Conservation (phyloP, 2,888 invertebrate species). For the Tortricodes alternella region DNA sequence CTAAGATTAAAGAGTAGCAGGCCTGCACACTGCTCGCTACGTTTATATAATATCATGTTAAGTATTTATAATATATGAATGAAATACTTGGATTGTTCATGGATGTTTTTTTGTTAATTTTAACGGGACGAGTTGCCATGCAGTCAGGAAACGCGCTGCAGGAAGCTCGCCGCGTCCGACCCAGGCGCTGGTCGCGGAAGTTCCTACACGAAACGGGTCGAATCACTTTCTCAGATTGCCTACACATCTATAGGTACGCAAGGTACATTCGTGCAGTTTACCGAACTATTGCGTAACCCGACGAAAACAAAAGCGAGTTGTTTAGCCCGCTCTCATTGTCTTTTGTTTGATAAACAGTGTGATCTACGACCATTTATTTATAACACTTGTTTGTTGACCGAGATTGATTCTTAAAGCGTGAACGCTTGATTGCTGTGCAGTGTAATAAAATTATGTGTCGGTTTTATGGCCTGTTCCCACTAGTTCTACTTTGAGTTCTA, state of each 20-base stretch:
- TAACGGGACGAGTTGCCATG: constrained; percentile 42
- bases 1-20: no score
- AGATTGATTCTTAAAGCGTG: constrained; percentile 6
- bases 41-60: no score
- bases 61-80: no score
- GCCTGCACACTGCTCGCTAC: no score
- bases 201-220: constrained; percentile 55
- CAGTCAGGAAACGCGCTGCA: constrained; percentile 44
- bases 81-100: background rate
- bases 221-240: constrained; percentile 37
- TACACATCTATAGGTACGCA: constrained; percentile 7
- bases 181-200: no score
- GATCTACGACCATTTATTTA: constrained; percentile 17
- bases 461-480: no score
- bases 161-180: constrained; percentile 38
- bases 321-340: constrained; percentile 37
- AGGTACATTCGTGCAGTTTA: constrained; percentile 41
- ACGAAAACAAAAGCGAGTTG: constrained; percentile 40
- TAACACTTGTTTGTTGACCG: constrained; percentile 9
- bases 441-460: no score
- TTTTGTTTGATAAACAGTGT: constrained; percentile 33
- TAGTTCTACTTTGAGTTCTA: no score
- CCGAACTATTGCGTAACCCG: constrained; percentile 48
- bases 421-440: background rate
- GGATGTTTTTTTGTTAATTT: constrained; percentile 22